Percentiles rank a stretch among this genome's conserved stretches.
phyloP scores from a whole-genome alignment of 2,797 vertebrate species.

The Enteromius trimaculatus region DNA sequence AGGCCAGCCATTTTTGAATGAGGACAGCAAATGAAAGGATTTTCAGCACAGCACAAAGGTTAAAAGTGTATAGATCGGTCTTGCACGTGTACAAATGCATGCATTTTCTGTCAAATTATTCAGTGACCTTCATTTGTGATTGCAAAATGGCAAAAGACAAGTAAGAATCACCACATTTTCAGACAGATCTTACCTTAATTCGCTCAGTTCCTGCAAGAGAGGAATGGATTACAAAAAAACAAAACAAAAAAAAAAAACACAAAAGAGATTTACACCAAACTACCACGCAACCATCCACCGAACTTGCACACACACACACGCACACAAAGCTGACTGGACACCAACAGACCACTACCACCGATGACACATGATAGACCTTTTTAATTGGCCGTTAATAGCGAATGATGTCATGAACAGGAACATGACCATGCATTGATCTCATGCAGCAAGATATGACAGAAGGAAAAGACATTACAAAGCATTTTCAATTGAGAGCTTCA shows the following conservation, averaged over 20 bases:
- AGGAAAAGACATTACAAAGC: slow-evolving; percentile 44
- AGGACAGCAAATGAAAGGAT: background rate
- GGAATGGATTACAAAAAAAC: slow-evolving; percentile 55
- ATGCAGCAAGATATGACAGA: slow-evolving; percentile 51
- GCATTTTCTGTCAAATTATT: slow-evolving; percentile 4
- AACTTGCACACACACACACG: slow-evolving; percentile 8
- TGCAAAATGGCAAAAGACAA: slow-evolving; percentile 10
- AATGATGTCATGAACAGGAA: slow-evolving; percentile 51
- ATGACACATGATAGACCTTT: slow-evolving; percentile 44
- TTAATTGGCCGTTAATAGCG: slow-evolving; percentile 36
- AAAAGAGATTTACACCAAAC: slow-evolving; percentile 53
- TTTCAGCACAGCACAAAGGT: background rate
- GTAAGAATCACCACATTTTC: slow-evolving; percentile 37
- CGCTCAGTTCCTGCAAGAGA: slow-evolving; percentile 77
- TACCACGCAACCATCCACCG: slow-evolving; percentile 35
- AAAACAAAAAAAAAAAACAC: slow-evolving; percentile 54
- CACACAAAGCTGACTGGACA: slow-evolving; percentile 30
- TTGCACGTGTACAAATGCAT: background rate
- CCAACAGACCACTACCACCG: slow-evolving; percentile 51
- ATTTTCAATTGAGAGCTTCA: slow-evolving; percentile 31
- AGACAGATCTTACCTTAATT: slow-evolving; percentile 77
- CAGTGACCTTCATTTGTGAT: background rate
- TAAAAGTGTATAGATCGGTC: background rate
- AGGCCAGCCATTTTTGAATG: background rate
- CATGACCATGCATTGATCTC: slow-evolving; percentile 54